Percentiles rank a stretch among this genome's conserved stretches.
Conservation (phyloP, 64 coral and sea anemone genomes). For the Anthopleura sola region DNA sequence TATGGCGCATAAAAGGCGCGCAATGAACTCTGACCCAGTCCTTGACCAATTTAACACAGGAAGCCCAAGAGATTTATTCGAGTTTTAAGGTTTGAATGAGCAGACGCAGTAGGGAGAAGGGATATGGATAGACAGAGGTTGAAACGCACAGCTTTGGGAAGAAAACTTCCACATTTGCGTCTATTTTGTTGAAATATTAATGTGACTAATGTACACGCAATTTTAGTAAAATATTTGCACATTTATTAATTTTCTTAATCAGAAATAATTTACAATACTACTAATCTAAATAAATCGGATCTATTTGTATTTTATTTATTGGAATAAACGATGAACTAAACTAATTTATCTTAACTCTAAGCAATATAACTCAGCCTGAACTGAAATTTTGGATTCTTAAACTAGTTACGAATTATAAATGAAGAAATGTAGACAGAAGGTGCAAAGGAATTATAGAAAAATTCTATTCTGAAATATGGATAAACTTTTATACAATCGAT, state of each 20-base stretch:
- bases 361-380: neutral
- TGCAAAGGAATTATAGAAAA: neutral
- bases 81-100: too few species aligned
- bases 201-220: neutral
- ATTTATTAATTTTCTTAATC: neutral
- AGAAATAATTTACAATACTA: neutral
- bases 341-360: neutral
- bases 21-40: neutral
- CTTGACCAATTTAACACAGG: neutral
- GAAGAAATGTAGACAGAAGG: neutral
- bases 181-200: neutral
- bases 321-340: neutral
- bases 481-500: too few species aligned
- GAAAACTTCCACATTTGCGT: neutral
- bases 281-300: neutral
- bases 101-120: too few species aligned
- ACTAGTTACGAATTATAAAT: neutral
- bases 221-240: neutral
- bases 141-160: neutral
- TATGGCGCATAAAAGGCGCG: constrained; percentile 2
- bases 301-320: neutral
- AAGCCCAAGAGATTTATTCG: neutral
- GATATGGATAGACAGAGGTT: too few species aligned
- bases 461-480: neutral
- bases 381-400: neutral